Evolutionary conservation across 2,888 invertebrate species (phyloP), one percentile per base, ranked within the genome.

Genomic region (Drosophila planitibia): DNA sequence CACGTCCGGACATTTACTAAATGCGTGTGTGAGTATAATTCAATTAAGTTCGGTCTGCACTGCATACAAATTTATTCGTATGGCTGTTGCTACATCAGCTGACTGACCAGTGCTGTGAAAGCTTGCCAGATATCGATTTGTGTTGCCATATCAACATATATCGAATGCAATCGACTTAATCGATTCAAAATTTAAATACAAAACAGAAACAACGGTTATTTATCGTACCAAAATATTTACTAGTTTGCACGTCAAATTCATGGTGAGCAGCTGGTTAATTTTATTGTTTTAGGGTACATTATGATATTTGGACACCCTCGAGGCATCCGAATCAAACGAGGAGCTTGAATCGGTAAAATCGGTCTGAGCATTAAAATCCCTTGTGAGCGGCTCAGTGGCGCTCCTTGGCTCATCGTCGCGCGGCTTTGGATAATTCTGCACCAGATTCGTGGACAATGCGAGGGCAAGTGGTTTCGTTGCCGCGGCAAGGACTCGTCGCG

Each of bases 401-500:
- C n/a, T 0, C 6, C 74, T 81, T 0, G 63, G 3, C 33, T 85
- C 91, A 74, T 93, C 93, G 94, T 97, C 97, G 80, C 97, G 94
- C 16, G 96, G 96, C 66, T 93, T 93, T 19, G 97, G 97, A 93
- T 97, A 96, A 92, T 95, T 96, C 89, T 97, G 97, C 41, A 94
- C 94, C 33, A 98, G 86, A 51, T 94, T 94, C 70, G 94, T 93
- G 3, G 95, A 92, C 28, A 97, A 80, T 91, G 96, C 95, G 64
- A 96, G 93, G 0, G 97, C 98, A 57, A 99, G 92, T 83, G 96
- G 95, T 58, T 94, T 93, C 2, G 96, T 95, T 65, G 96, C 95
- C 0, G 98, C 97, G 91, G 96, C 97, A 30, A 99, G 93, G 5
- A 97, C 95, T 82, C 98, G 94, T 37, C 98, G 94, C 28, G 97